Evolutionary conservation across 1,140 invertebrate genomes (phyloP), one percentile per base, ranked within the genome.

Genomic region (Macrotrachela quadricornifera): DNA sequence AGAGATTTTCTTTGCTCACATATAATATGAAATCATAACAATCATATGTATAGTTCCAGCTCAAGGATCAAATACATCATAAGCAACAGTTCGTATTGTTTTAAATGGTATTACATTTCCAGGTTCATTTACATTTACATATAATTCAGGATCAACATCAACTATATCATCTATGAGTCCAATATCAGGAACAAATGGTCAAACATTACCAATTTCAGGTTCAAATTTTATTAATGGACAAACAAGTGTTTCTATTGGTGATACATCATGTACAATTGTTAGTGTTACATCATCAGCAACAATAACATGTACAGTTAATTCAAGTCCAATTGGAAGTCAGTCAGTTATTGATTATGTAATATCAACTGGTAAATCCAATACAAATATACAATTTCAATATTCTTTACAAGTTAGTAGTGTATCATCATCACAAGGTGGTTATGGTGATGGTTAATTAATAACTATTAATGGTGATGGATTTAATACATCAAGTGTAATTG

Each of bases 391-490:
- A 30, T 30, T 30, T 30, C 21, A 30, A 30, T 51, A 44, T 41
- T 14, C 50, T n/a, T 37, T 51, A 17, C 12, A 51, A 39, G 50
- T 51, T 15, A 51, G 38, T 38, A 42, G 17, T 18, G 57, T 66
- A 10, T 54, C 36, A 12, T 64, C 65, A 12, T 4, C 18, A 3
- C 42, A 60, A 18, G 65, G 65, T 1, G 61, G 62, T 0, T 64
- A 62, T 12, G 59, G 56, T 8, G 65, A 63, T 10, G 61, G 62
- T 21, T 62, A 59, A 3, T 18, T 46, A 9, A 18, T 67, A 1
- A 66, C 64, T 10, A 60, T 67, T 15, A 56, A 56, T 10, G 65
- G 65, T 37, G 47, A 57, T 13, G 59, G 62, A 16, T 65, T 67
- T 18, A 21, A 18, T 37, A 14, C 21, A n/a, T 17, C 30, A 30